Base-by-base conservation (phyloP, 2,797 vertebrate species). In the Sebastes variabilis region DNA sequence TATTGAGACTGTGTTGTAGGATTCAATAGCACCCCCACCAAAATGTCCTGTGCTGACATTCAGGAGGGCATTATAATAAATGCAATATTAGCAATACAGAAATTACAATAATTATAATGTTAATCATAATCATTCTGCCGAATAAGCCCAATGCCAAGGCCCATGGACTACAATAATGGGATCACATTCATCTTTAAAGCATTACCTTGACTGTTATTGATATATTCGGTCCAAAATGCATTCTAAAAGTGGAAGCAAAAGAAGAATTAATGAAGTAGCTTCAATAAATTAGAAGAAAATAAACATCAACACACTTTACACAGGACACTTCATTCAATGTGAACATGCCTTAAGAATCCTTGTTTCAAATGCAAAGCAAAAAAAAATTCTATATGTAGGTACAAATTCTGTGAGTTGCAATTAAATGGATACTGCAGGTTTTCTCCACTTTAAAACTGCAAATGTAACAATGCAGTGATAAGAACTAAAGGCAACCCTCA, bases 141-240 rank as follows among this genome's bases (percentile, higher is more conserved):
- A 78, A 38, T 69, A 13, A 56, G 11, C 10, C 30, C 2, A 46
- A 61, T 58, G 25, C 6, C 22, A 46, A 54, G 8, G 3, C 7
- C 22, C 3, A 1, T 1, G 27, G 32, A 59, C 27, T 6, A 49
- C 29, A 29, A 22, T 49, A 24, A 24, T 55, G 14, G 16, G 5
- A 69, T 32, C 9, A 30, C n/a, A 64, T 25, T 49, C 0, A 64
- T 52, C 4, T 60, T 30, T 18, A 30, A 70, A 58, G 2, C 4
- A 42, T 92, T 94, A 96, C 95, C 92, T 0, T 94, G 87, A 81
- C 27, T 90, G 56, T 22, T 68, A 38, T 0, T 13, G 52, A 11
- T 2, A 54, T 96, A 96, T 0, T 0, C 0, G 0, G 4, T 1
- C 96, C 95, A 96, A 82, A 93, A 96, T 0, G 0, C 0, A 1